Evolutionary conservation across 2,888 invertebrate species (phyloP), one percentile per base, ranked within the genome.

Genomic region (Bruchidius siliquastri): DNA sequence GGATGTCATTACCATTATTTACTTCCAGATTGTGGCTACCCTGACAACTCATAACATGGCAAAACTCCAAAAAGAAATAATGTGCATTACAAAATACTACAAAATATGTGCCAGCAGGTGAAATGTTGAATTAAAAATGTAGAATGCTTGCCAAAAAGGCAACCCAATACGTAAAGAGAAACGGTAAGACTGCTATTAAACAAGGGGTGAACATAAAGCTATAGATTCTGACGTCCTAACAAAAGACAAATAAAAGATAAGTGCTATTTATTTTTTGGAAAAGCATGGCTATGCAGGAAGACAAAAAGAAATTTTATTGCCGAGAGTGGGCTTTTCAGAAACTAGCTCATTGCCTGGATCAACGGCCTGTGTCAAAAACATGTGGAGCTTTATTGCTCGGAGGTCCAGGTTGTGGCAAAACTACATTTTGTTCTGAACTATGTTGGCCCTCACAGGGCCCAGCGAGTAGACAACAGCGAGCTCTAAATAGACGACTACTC

Each of bases 261-360:
- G 1, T 21, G 6, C 10, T 68, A 68, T 68, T 18, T 68, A 20
- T 68, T 68, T 68, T 68, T 22, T 21, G 20, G 20, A 67, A 67
- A 66, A 77, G 77, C 69, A 85, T 84, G 84, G 81, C 84, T 26
- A 79, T 80, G 71, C 83, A 88, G 18, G 88, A 89, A 20, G 92
- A 92, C 84, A 91, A 91, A 84, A 91, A 94, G 79, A 90, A 91
- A 74, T 96, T 96, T 88, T 95, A 93, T 88, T 95, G 96, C 84
- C 91, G 98, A 10, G 98, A 98, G 87, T 98, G 98, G 98, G 96
- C 96, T 6, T 95, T 98, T 82, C 94, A 96, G 87, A 98, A 98
- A 87, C 90, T 98, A 66, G 93, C 94, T 0, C 94, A 97, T 81
- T 97, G 96, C 80, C 86, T 98, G 80, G 97, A 98, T 83, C 96